These are phyloP conservation scores for Acanthochromis polyacanthus DNA, from an alignment of 2,113 vertebrate species.

Conservation along the genomic window DNA sequence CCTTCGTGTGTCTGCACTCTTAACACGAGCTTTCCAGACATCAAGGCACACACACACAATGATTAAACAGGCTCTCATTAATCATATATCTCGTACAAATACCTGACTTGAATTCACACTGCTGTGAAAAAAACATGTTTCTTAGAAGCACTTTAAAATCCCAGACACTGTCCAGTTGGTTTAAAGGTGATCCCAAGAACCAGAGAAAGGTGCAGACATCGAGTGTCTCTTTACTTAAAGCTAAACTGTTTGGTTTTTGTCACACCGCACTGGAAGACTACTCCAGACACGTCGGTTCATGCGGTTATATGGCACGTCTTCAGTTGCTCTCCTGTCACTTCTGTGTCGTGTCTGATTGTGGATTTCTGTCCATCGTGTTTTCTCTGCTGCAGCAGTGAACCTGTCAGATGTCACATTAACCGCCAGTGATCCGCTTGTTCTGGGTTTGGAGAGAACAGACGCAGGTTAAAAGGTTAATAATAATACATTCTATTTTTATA, in stretches of 20 bases:
- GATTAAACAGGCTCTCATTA: slow-evolving; percentile 12
- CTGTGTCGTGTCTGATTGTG: neutral
- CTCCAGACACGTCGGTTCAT: neutral
- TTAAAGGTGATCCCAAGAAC: slow-evolving; percentile 38
- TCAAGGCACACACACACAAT: slow-evolving; percentile 57
- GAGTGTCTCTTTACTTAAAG: slow-evolving; percentile 12
- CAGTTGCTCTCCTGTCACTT: neutral
- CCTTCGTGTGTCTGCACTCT: slow-evolving; percentile 27
- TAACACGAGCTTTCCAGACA: slow-evolving; percentile 18
- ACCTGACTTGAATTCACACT: neutral
- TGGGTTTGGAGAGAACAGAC: slow-evolving; percentile 31
- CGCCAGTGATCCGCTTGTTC: slow-evolving; percentile 69
- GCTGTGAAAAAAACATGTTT: neutral
- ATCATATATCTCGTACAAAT: neutral
- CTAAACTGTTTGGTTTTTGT: slow-evolving; percentile 10
- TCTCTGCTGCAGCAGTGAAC: neutral
- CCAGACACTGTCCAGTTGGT: neutral
- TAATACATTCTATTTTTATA: no score
- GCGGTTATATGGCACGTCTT: neutral
- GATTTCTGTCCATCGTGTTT: neutral
- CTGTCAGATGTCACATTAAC: slow-evolving; percentile 39
- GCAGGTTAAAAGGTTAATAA: neutral
- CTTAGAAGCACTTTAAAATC: slow-evolving; percentile 1
- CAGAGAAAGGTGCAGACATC: neutral
- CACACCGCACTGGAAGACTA: neutral